Evolutionary conservation across 2,888 invertebrate genomes (phyloP).

Genomic region (Lysandra bellargus): DNA sequence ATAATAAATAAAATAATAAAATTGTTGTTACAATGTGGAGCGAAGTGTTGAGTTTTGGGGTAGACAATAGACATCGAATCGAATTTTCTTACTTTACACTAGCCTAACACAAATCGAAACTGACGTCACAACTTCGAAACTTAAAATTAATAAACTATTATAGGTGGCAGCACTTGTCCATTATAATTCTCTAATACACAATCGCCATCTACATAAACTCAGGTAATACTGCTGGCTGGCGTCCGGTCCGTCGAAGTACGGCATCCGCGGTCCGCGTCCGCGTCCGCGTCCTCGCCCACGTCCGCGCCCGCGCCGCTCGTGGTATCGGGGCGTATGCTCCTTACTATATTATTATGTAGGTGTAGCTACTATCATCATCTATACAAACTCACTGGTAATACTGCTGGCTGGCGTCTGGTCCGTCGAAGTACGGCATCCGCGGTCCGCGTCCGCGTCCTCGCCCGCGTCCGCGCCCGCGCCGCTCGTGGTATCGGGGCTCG

Average conservation of each 20-base stretch:
- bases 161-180: too few species aligned
- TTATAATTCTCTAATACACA: too few species aligned
- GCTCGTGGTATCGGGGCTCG: slow-evolving; percentile 40
- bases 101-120: too few species aligned
- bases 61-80: too few species aligned
- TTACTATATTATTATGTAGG: slow-evolving; percentile 39
- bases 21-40: too few species aligned
- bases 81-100: too few species aligned
- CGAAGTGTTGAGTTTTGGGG: too few species aligned
- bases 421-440: slow-evolving; percentile 69
- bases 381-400: slow-evolving; percentile 59
- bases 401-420: slow-evolving; percentile 66
- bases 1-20: too few species aligned
- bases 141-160: too few species aligned
- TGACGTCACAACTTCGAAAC: too few species aligned
- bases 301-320: slow-evolving; percentile 41
- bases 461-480: slow-evolving; percentile 45
- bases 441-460: slow-evolving; percentile 47
- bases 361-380: too few species aligned
- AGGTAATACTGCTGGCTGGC: background rate
- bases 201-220: slow-evolving; percentile 9
- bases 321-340: slow-evolving; percentile 46
- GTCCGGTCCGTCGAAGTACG: slow-evolving; percentile 39
- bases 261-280: slow-evolving; percentile 52
- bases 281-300: slow-evolving; percentile 49